phyloP scores from a whole-genome alignment of 2,888 invertebrate genomes.

The Choristoneura rosaceana region DNA sequence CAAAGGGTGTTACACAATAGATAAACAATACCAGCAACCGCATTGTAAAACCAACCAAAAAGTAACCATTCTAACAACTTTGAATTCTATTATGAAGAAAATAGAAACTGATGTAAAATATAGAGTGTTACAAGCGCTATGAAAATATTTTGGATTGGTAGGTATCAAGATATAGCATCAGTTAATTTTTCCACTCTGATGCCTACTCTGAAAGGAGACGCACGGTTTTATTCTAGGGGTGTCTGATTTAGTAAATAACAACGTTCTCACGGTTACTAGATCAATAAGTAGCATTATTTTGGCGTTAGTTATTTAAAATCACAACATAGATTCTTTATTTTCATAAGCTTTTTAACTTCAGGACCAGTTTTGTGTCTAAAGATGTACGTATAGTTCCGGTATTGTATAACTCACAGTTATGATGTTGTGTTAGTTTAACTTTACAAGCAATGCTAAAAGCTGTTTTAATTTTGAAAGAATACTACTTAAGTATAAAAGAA shows the following conservation, averaged over 20 bases:
- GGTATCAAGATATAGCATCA: constrained; percentile 72
- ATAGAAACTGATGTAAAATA: constrained; percentile 44
- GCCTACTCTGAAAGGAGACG: constrained; percentile 71
- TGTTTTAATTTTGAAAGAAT: background rate
- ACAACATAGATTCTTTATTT: background rate
- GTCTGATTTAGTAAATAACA: constrained; percentile 51
- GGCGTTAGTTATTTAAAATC: constrained; percentile 8
- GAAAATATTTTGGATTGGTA: constrained; percentile 57
- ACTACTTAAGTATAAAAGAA: background rate
- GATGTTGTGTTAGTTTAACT: background rate
- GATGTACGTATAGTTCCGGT: background rate
- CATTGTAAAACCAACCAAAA: constrained; percentile 32
- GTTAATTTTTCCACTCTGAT: constrained; percentile 80
- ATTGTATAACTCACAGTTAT: background rate
- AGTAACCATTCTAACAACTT: constrained; percentile 44
- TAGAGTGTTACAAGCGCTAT: constrained; percentile 34
- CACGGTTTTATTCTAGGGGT: constrained; percentile 66
- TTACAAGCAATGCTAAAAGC: no score
- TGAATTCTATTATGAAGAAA: constrained; percentile 49
- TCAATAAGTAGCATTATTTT: constrained; percentile 7
- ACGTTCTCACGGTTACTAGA: constrained; percentile 65
- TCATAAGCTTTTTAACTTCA: background rate
- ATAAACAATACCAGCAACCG: constrained; percentile 61
- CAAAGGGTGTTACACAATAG: constrained; percentile 76
- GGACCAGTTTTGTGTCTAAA: background rate